These are phyloP conservation scores for Siphonodentalium dalli DNA, from an alignment of 2,888 invertebrate genomes.

Conservation along the genomic window DNA sequence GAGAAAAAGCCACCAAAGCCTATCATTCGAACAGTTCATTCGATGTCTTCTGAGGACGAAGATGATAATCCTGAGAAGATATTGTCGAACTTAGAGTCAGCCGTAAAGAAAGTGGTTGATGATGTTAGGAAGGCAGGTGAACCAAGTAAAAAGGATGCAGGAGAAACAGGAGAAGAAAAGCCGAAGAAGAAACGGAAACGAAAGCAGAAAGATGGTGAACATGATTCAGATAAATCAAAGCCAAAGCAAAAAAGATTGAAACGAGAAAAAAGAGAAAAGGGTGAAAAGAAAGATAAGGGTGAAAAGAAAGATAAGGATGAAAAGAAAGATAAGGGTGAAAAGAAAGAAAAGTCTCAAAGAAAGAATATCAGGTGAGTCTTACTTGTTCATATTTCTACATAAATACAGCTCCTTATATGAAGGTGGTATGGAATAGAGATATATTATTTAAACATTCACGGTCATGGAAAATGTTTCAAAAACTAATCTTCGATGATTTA, in stretches of 20 bases:
- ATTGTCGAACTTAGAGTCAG: slow-evolving; percentile 1
- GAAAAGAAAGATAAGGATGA: background rate
- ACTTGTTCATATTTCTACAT: no score
- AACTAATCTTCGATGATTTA: no score
- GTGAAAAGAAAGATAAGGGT: slow-evolving; percentile 36
- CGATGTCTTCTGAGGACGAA: slow-evolving; percentile 5
- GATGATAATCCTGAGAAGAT: slow-evolving; percentile 5
- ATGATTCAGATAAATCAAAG: slow-evolving; percentile 33
- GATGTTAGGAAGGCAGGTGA: slow-evolving; percentile 8
- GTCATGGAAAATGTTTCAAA: no score
- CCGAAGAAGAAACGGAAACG: slow-evolving; percentile 32
- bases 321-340: slow-evolving; percentile 2
- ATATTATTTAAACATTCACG: no score
- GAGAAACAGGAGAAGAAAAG: slow-evolving; percentile 22
- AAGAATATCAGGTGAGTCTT: no score
- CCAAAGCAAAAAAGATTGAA: slow-evolving; percentile 35
- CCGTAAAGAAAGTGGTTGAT: slow-evolving; percentile 2
- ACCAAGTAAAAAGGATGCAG: slow-evolving; percentile 30
- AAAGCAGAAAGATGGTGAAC: slow-evolving; percentile 31
- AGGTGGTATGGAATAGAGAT: no score
- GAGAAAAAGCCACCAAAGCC: background rate
- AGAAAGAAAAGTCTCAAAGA: no score
- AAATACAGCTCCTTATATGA: no score
- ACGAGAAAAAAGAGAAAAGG: slow-evolving; percentile 25
- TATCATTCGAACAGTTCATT: no score